Evolutionary conservation across 2,888 invertebrate genomes (phyloP).

Genomic region (Chelonus formosanus): DNA sequence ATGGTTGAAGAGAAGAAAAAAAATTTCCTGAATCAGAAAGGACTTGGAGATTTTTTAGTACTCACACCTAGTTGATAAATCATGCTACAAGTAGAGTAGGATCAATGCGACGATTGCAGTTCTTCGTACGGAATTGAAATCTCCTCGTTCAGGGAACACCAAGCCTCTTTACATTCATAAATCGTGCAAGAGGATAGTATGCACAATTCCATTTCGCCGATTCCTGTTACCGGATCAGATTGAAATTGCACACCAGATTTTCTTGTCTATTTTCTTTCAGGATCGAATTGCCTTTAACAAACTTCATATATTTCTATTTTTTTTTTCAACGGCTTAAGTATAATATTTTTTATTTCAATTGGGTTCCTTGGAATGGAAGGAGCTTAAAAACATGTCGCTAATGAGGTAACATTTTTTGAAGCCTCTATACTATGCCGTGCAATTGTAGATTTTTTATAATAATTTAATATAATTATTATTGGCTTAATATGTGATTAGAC

Average conservation of each 20-base stretch:
- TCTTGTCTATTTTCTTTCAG: conserved; percentile 6
- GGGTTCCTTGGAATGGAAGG: too few relatives aligned
- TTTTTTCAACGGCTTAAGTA: too few relatives aligned
- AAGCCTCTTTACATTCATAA: conserved; percentile 37
- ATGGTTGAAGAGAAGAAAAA: too few relatives aligned
- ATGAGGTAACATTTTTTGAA: too few relatives aligned
- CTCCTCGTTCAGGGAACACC: not conserved
- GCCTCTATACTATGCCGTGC: too few relatives aligned
- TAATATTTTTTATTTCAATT: too few relatives aligned
- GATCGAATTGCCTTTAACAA: not conserved
- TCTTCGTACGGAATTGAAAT: conserved; percentile 17
- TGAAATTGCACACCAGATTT: conserved; percentile 1
- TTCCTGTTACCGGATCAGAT: conserved; percentile 14
- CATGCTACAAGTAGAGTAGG: conserved; percentile 6
- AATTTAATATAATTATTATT: too few relatives aligned
- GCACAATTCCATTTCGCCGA: conserved; percentile 39
- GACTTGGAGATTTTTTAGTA: conserved; percentile 1
- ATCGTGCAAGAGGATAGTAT: conserved; percentile 27
- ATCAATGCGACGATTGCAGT: conserved; percentile 18
- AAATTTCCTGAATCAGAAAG: not conserved
- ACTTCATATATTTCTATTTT: too few relatives aligned
- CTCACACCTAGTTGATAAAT: conserved; percentile 10
- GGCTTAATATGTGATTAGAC: too few relatives aligned
- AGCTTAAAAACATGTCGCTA: too few relatives aligned
- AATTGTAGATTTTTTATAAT: too few relatives aligned